phyloP scores from a whole-genome alignment of 2,113 vertebrate species.

The Sylvietta virens region DNA sequence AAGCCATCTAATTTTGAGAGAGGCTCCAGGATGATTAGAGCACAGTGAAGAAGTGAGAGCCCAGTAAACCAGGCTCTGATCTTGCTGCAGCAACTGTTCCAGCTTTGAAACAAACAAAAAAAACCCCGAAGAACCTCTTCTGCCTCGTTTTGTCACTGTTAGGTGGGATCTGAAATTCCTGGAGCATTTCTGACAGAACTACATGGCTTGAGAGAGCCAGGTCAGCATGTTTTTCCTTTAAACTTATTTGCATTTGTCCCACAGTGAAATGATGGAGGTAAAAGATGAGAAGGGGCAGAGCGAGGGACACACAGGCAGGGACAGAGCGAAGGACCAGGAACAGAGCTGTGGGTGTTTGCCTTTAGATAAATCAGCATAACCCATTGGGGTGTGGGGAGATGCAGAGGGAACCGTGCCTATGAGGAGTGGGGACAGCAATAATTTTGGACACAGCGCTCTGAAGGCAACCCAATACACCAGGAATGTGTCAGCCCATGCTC shows the following conservation, averaged over 20 bases:
- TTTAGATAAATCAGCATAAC: neutral
- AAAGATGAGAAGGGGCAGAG: neutral
- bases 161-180: neutral
- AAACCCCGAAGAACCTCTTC: neutral
- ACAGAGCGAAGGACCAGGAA: neutral
- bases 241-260: neutral
- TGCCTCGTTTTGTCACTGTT: neutral
- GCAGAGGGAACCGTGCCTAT: neutral
- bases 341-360: neutral
- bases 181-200: neutral
- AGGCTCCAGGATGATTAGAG: fast-evolving
- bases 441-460: neutral
- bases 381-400: neutral
- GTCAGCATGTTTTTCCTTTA: neutral
- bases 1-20: neutral
- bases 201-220: neutral
- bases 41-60: neutral
- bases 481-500: neutral
- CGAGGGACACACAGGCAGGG: neutral
- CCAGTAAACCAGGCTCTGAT: neutral
- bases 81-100: neutral
- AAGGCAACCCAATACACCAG: neutral
- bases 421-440: neutral
- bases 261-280: neutral
- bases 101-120: neutral